phyloP scores from a whole-genome alignment of 2,113 vertebrate genomes.

The Anhinga anhinga region DNA sequence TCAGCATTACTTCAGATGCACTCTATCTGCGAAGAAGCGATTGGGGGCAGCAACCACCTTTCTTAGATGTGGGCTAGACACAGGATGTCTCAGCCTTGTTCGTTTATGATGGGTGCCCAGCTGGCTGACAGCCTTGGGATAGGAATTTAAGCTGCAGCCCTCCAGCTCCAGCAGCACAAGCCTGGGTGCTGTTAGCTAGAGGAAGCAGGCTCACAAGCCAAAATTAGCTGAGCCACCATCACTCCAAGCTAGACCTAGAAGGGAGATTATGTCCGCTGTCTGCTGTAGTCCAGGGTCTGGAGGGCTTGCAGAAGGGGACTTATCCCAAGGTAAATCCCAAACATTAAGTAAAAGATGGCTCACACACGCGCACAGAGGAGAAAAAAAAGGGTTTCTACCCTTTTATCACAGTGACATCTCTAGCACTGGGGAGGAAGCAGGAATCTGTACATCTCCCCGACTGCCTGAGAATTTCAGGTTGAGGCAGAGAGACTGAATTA shows the following conservation, averaged over 20 bases:
- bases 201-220: neutral
- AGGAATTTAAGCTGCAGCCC: neutral
- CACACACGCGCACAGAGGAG: fast-evolving
- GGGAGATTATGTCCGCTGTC: fast-evolving
- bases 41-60: slow-evolving; percentile 10
- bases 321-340: neutral
- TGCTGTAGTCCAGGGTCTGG: neutral
- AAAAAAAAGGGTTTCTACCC: neutral
- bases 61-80: neutral
- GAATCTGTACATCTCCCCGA: fast-evolving
- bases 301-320: neutral
- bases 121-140: neutral
- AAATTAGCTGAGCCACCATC: fast-evolving
- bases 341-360: neutral
- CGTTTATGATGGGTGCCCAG: neutral
- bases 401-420: neutral
- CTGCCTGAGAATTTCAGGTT: neutral
- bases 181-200: neutral
- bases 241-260: neutral
- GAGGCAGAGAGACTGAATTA: neutral
- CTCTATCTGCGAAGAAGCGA: neutral
- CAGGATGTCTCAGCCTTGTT: neutral
- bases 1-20: neutral
- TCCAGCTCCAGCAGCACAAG: neutral
- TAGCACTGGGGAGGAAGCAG: neutral